Conservation (phyloP, 2,113 vertebrate genomes). For the Balaenoptera acutorostrata region DNA sequence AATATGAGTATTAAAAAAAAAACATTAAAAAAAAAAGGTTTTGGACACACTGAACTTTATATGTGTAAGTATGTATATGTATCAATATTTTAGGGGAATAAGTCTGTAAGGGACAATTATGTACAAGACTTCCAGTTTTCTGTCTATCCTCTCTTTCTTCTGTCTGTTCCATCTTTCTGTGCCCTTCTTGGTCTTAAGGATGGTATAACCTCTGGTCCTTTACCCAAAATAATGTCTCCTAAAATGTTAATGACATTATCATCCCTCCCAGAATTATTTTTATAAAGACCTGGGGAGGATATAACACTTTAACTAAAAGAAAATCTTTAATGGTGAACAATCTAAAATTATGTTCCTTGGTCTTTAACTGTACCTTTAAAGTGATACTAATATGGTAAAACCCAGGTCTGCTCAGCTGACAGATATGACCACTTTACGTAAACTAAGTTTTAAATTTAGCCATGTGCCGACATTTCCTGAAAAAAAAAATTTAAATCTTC, state of each 20-base stretch:
- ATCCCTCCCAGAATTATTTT: background rate
- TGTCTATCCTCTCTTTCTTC: background rate
- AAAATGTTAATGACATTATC: background rate
- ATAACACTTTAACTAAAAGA: background rate
- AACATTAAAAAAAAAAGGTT: background rate
- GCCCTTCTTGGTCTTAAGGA: background rate
- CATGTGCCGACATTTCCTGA: background rate
- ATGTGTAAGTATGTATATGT: background rate
- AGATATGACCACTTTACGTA: background rate
- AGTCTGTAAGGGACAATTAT: background rate
- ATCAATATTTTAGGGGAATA: background rate
- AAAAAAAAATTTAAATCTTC: background rate
- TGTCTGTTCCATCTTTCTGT: background rate
- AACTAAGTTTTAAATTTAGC: background rate
- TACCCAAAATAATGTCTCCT: background rate
- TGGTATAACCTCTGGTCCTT: background rate
- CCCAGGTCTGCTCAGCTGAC: background rate
- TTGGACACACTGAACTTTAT: background rate
- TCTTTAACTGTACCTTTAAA: background rate
- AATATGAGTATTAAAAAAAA: background rate
- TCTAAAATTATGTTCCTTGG: background rate
- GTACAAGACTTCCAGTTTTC: background rate
- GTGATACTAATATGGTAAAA: background rate
- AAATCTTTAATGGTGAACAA: background rate
- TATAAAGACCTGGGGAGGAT: background rate